Conservation (phyloP, 2,888 invertebrate genomes). For the Achlya flavicornis region DNA sequence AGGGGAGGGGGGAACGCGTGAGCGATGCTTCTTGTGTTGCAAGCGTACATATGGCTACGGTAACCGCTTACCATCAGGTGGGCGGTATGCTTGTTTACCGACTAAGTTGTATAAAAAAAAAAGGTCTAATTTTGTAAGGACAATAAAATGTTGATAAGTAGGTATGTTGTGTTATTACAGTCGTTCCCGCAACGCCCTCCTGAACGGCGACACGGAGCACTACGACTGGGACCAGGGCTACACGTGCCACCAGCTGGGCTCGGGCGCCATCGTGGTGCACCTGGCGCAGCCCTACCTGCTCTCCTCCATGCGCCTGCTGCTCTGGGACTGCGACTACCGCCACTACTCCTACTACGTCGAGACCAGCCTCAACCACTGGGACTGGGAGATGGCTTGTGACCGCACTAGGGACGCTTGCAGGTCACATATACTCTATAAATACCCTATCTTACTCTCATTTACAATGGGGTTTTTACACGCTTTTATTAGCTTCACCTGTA, state of each 20-base stretch:
- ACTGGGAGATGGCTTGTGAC: slow-evolving; percentile 96
- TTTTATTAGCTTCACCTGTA: too few relatives aligned
- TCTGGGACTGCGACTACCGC: slow-evolving; percentile 99
- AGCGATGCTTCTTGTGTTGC: too few relatives aligned
- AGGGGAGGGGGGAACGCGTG: too few relatives aligned
- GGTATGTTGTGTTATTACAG: slow-evolving; percentile 58
- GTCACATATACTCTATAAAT: slow-evolving; percentile 33
- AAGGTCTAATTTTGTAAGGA: too few relatives aligned
- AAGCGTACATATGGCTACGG: too few relatives aligned
- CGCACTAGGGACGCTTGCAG: slow-evolving; percentile 92
- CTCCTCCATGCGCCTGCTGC: slow-evolving; percentile 93
- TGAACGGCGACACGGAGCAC: slow-evolving; percentile 97
- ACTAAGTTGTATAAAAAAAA: too few relatives aligned
- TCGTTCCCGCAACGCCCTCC: slow-evolving; percentile 95
- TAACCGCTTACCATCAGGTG: too few relatives aligned
- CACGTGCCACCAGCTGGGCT: slow-evolving; percentile 97
- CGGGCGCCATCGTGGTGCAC: slow-evolving; percentile 97
- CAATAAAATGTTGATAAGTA: too few relatives aligned
- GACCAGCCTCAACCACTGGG: slow-evolving; percentile 95
- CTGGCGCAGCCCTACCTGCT: slow-evolving; percentile 98
- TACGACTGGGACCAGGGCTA: slow-evolving; percentile 99
- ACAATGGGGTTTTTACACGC: too few relatives aligned
- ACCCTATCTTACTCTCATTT: too few relatives aligned
- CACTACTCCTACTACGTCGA: slow-evolving; percentile 98
- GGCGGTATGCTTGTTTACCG: too few relatives aligned